Percentiles rank a stretch among this genome's conserved stretches.
These are phyloP conservation scores for Columba livia DNA, from an alignment of 2,113 vertebrate species.

Conservation along the genomic window DNA sequence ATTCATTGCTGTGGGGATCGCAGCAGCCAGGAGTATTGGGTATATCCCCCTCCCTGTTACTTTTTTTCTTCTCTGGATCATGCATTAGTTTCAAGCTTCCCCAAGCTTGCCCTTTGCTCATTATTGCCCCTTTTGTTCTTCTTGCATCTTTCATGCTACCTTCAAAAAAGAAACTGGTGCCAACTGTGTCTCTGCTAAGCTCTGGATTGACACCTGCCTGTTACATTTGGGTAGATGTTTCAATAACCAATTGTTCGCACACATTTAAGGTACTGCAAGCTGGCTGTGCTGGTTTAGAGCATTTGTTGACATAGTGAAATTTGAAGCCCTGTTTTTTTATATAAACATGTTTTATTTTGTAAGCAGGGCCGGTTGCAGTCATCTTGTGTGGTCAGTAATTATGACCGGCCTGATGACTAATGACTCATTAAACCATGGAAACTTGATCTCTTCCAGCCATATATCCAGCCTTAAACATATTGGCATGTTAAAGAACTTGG, in stretches of 20 bases:
- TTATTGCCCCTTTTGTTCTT: background rate
- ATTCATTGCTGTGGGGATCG: background rate
- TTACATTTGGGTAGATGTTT: background rate
- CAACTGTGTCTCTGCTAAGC: background rate
- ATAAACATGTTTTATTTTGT: background rate
- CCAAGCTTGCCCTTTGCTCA: background rate
- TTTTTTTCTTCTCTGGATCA: background rate
- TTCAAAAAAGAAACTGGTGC: constrained; percentile 35
- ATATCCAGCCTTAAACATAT: background rate
- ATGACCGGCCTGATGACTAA: background rate
- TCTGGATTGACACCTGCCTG: background rate
- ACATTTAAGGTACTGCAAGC: background rate
- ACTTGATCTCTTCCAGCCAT: background rate
- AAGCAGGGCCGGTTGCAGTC: background rate
- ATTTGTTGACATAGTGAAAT: background rate
- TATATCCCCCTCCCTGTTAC: background rate
- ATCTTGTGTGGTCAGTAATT: background rate
- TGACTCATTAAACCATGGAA: background rate
- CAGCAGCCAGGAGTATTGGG: background rate
- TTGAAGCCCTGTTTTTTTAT: background rate
- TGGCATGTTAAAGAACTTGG: background rate
- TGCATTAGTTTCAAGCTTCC: background rate
- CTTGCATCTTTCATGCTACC: background rate
- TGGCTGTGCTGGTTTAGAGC: background rate
- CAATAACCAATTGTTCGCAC: background rate